Evolutionary conservation across 2,888 invertebrate genomes (phyloP), one percentile per base, ranked within the genome.

Genomic region (Galerucella pusilla): DNA sequence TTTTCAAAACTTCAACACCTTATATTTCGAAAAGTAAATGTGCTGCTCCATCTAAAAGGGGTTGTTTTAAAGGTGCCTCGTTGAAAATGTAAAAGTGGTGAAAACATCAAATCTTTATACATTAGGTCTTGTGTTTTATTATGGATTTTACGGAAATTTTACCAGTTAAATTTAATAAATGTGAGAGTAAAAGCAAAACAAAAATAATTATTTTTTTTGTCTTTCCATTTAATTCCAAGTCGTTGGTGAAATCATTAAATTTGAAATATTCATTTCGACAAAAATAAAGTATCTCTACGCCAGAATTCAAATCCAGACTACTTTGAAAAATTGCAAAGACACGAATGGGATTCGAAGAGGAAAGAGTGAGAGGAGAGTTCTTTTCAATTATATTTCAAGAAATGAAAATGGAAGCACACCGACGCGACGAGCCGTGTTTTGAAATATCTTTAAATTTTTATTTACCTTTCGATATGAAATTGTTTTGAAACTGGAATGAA

Each of bases 361-460:
- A 63, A 42, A 63, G n/a, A 54, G 16, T 16, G 14, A 35, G 35
- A 35, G 7, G 7, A 35, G 35, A 35, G 35, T 7, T 35, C 35
- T 16, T 42, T 64, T 64, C 64, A 64, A 64, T 64, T 64, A 64
- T 64, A 64, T 20, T 64, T 42, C 42, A n/a, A 64, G 64, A 64
- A 64, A 64, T 64, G 64, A 64, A 64, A 64, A 64, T 64, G 64
- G 45, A 42, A 64, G 20, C 64, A 45, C 28, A 64, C 45, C 7
- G 16, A 64, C 35, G 42, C 14, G 16, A 64, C 35, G 42, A 64
- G 6, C 45, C n/a, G 16, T 16, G 10, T 42, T 45, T 16, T 45
- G 14, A 45, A 42, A 16, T 64, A 64, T 64, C 45, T 54, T 7
- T n/a, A 16, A n/a, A 54, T 16, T 54, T 6, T 54, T 54, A 54